Conservation (phyloP, 2,113 vertebrate genomes). For the Symphodus melops region DNA sequence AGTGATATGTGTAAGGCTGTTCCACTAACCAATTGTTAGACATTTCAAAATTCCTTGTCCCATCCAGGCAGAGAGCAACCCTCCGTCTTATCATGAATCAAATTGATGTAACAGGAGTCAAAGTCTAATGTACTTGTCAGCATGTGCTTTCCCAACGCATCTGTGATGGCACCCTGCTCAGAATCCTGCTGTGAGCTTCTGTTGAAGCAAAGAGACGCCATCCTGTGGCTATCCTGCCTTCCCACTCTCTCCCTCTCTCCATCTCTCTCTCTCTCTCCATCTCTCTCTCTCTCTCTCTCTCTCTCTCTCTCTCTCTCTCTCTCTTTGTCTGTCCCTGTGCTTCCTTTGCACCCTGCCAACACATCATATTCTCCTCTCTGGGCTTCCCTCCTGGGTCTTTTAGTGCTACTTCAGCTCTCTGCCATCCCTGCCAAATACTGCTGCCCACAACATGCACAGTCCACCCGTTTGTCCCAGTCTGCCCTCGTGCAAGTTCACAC, state of each 20-base stretch:
- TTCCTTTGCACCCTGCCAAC: slow-evolving; percentile 51
- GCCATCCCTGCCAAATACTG: slow-evolving; percentile 30
- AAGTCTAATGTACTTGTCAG: slow-evolving; percentile 50
- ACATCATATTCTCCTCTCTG: slow-evolving; percentile 41
- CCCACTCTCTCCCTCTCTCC: not conserved
- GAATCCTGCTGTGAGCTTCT: slow-evolving; percentile 54
- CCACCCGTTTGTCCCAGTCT: slow-evolving; percentile 51
- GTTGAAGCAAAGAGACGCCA: slow-evolving; percentile 41
- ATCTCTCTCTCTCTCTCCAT: not conserved
- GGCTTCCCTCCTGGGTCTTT: slow-evolving; percentile 38
- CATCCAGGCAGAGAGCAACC: slow-evolving; percentile 20
- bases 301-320: not conserved
- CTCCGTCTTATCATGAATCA: slow-evolving; percentile 19
- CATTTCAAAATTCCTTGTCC: not conserved
- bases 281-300: not conserved
- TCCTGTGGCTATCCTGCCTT: slow-evolving; percentile 29
- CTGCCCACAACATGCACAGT: slow-evolving; percentile 46
- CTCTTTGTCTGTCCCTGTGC: slow-evolving; percentile 10
- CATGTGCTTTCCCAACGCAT: slow-evolving; percentile 40
- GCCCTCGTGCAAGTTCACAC: slow-evolving; percentile 18
- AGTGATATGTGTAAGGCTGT: too few species aligned
- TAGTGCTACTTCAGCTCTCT: slow-evolving; percentile 51
- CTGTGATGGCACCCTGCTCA: slow-evolving; percentile 53
- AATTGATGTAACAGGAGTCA: slow-evolving; percentile 41
- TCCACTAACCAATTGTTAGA: not conserved